Base-by-base conservation (phyloP, 2,113 vertebrate species). In the Callipepla squamata region DNA sequence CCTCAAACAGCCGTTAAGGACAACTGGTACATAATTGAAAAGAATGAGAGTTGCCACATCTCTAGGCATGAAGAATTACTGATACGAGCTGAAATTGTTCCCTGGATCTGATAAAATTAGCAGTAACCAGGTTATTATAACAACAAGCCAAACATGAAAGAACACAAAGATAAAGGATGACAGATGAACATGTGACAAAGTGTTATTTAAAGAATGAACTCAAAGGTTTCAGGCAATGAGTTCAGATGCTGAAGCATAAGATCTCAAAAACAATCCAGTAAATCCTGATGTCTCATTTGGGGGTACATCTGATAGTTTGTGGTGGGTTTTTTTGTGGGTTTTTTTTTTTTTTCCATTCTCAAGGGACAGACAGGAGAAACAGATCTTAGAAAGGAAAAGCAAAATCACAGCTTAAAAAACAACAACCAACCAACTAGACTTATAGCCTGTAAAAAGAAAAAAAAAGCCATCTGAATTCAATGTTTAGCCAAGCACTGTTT, bases 401-500 rank as follows among this genome's bases (percentile, higher is more conserved):
- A 32, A 17, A 55, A 11, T 55, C 32, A 55, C 53, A 55, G 28
- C 28, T 55, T 32, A 58, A 13, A 11, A 53, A 36, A 63, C 42
- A 66, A 25, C 11, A 7, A 22, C 51, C 51, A 53, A 53, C 51
- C 26, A 28, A 53, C 51, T 53, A 53, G 26, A 90, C 42, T 89
- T 82, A 83, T 1, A 70, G 40, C 40, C 91, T 92, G 48, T 42
- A 47, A 45, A 83, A 76, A 76, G 66, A 58, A n/a, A 87, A 61
- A 25, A 90, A 96, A 95, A 40, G 78, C 22, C 94, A 90, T 95
- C 73, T 94, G 93, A 97, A 95, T 96, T 91, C 94, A 96, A 42
- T 95, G 92, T 97, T 97, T 96, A 96, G 93, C 58, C 87, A 92
- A 96, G 67, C 88, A 85, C 83, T 96, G 85, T 97, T 97, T 97